Percentiles rank a stretch among this genome's conserved stretches.
phyloP scores from a whole-genome alignment of 2,797 vertebrate species.

The Enteromius radiatus region DNA sequence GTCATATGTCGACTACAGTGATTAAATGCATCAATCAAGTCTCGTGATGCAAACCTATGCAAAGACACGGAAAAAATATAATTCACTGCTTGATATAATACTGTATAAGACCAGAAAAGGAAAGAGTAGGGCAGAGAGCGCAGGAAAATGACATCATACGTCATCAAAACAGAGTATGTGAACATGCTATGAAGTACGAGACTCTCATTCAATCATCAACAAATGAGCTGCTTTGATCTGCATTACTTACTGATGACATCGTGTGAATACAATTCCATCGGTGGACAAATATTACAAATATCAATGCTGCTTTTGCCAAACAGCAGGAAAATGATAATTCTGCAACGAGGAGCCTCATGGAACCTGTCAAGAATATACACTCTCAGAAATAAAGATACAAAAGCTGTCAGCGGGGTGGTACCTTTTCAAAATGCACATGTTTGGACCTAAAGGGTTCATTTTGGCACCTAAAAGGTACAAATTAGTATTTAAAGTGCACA shows the following conservation, averaged over 20 bases:
- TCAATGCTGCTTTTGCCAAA: background rate
- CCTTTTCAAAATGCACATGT: too few relatives aligned
- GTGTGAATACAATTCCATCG: background rate
- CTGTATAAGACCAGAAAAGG: slow-evolving; percentile 63
- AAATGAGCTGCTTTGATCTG: slow-evolving; percentile 29
- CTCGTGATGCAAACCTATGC: slow-evolving; percentile 64
- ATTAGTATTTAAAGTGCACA: too few relatives aligned
- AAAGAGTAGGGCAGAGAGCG: slow-evolving; percentile 34
- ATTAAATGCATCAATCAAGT: slow-evolving; percentile 63
- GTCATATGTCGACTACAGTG: slow-evolving; percentile 47
- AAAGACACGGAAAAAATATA: slow-evolving; percentile 62
- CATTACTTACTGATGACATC: background rate
- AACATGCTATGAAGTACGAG: background rate
- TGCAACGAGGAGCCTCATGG: background rate
- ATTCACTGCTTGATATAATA: slow-evolving; percentile 50
- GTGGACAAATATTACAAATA: background rate
- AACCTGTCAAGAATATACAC: slow-evolving; percentile 1
- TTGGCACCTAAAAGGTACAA: background rate
- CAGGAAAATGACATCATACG: slow-evolving; percentile 16
- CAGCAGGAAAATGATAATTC: background rate
- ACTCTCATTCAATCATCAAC: background rate
- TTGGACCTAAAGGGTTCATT: background rate
- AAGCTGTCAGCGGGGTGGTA: too few relatives aligned
- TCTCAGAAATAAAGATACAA: too few relatives aligned
- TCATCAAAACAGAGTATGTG: slow-evolving; percentile 31